Evolutionary conservation across 1,140 invertebrate species (phyloP).

Genomic region (Euwallacea similis): DNA sequence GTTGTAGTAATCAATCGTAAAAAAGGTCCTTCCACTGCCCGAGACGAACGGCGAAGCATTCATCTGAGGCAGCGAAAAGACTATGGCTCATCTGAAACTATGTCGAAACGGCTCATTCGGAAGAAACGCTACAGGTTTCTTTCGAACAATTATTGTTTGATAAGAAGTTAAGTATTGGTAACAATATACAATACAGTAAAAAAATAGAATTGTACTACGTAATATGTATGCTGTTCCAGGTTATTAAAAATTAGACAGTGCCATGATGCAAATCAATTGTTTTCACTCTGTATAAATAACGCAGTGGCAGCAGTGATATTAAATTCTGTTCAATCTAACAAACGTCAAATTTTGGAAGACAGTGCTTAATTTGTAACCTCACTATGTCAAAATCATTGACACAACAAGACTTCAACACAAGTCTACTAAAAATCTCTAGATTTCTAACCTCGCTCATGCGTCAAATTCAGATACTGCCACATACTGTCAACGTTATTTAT

Average conservation of each 20-base stretch:
- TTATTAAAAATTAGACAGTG: no score
- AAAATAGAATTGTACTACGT: constrained; percentile 36
- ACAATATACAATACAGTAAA: constrained; percentile 37
- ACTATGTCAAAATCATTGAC: background rate
- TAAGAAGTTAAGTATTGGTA: constrained; percentile 34
- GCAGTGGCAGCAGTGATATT: no score
- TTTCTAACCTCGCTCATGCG: no score
- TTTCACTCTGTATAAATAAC: no score
- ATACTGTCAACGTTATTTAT: no score
- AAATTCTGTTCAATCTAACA: no score
- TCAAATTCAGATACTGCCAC: no score
- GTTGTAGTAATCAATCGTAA: constrained; percentile 29
- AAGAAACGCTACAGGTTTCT: constrained; percentile 28
- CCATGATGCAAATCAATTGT: no score
- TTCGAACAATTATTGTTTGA: constrained; percentile 33
- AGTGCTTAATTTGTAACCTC: no score
- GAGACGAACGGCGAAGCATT: background rate
- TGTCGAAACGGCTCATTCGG: constrained; percentile 23
- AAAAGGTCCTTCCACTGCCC: background rate
- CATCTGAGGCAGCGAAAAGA: constrained; percentile 23
- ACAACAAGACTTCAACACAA: background rate
- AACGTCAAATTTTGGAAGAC: no score
- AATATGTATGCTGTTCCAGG: no score
- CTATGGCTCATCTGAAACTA: constrained; percentile 32
- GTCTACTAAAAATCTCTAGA: background rate